Evolutionary conservation across 2,113 vertebrate genomes (phyloP).

Genomic region (Protobothrops mucrosquamatus): DNA sequence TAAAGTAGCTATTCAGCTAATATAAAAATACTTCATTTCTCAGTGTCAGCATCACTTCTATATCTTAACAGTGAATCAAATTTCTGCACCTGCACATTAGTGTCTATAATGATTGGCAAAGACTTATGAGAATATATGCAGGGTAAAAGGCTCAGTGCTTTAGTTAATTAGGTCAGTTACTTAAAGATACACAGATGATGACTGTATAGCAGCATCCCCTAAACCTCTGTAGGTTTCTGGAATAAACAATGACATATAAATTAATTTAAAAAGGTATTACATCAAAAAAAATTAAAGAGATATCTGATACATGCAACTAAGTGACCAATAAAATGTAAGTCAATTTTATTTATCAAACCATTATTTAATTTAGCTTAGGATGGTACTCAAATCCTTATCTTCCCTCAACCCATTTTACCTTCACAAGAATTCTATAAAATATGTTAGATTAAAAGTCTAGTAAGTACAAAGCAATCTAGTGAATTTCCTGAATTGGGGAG

Average conservation of each 20-base stretch:
- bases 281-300: not conserved
- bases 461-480: not conserved
- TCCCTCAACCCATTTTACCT: not conserved
- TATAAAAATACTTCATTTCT: not conserved
- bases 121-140: not conserved
- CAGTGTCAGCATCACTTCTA: not conserved
- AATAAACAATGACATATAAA: not conserved
- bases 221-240: not conserved
- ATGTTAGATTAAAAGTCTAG: not conserved
- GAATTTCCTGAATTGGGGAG: not conserved
- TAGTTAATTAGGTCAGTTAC: not conserved
- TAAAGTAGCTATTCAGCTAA: not conserved
- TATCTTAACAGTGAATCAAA: not conserved
- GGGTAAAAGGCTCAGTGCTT: not conserved
- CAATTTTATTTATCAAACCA: not conserved
- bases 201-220: not conserved
- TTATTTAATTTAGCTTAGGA: not conserved
- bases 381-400: not conserved
- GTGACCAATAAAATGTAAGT: not conserved
- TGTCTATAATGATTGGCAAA: not conserved
- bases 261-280: not conserved
- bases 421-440: not conserved
- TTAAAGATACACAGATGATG: not conserved
- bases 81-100: not conserved
- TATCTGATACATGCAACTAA: not conserved